Evolutionary conservation across 2,888 invertebrate genomes (phyloP).

Genomic region (Machimus atricapillus): DNA sequence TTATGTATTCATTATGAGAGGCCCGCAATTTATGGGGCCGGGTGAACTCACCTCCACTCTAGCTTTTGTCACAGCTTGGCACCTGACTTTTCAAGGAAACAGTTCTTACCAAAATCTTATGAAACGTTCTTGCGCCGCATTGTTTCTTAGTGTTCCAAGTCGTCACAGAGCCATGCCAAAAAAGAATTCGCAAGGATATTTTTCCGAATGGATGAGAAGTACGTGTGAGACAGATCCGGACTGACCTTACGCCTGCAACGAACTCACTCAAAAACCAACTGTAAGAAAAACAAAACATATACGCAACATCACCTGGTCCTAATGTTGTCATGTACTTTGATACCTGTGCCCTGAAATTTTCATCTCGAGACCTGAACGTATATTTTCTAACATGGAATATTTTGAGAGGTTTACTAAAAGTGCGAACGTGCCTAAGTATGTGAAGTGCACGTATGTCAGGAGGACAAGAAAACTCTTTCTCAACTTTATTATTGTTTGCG

Average conservation of each 20-base stretch:
- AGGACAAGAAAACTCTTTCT: conserved; percentile 15
- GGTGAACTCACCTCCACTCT: background rate
- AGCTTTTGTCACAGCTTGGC: background rate
- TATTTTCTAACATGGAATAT: background rate
- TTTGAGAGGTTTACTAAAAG: conserved; percentile 11
- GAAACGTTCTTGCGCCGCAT: background rate
- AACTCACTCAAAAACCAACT: background rate
- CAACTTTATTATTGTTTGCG: conserved; percentile 23
- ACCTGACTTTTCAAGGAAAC: conserved; percentile 6
- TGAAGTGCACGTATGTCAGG: conserved; percentile 21
- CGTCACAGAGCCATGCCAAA: background rate
- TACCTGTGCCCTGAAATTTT: background rate
- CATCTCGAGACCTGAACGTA: background rate
- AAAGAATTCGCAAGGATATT: background rate
- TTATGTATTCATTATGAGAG: conserved; percentile 28
- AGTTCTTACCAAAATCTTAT: conserved; percentile 12
- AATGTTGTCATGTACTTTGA: background rate
- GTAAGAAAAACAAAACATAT: background rate
- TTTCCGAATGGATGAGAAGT: background rate
- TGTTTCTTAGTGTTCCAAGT: background rate
- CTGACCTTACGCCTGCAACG: background rate
- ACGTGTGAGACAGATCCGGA: background rate
- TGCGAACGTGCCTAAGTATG: conserved; percentile 23
- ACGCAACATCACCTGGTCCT: conserved; percentile 1
- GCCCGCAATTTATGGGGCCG: background rate